Percentiles rank a stretch among this genome's conserved stretches.
Conservation (phyloP, 2,113 vertebrate species). For the Macroglossus sobrinus region DNA sequence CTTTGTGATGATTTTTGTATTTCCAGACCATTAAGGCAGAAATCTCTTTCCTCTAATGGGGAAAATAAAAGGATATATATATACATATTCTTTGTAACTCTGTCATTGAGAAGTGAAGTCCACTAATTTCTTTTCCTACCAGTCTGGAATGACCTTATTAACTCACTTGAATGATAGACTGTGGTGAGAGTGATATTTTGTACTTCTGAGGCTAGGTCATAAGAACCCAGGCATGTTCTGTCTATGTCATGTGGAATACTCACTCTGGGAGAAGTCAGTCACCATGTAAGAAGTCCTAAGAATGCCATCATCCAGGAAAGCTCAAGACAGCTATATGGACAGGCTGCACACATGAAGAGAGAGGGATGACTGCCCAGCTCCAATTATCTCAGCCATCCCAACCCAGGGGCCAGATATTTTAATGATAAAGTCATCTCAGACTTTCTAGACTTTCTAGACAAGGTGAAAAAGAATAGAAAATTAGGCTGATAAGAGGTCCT, state of each 20-base stretch:
- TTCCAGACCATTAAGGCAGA: background rate
- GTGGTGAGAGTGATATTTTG: background rate
- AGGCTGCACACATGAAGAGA: background rate
- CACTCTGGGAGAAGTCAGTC: background rate
- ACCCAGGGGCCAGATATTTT: background rate
- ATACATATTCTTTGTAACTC: background rate
- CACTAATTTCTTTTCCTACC: background rate
- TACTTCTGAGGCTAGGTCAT: background rate
- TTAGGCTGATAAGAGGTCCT: background rate
- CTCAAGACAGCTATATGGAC: no score
- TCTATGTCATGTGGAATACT: background rate
- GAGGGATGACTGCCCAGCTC: rapidly evolving
- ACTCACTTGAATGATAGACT: background rate
- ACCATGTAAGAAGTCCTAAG: background rate
- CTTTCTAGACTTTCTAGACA: background rate
- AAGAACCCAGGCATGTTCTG: background rate
- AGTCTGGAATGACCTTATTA: background rate
- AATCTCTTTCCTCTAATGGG: background rate
- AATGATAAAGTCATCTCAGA: background rate
- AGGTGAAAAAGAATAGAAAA: background rate
- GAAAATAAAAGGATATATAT: background rate
- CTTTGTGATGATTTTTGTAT: background rate
- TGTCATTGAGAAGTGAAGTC: background rate
- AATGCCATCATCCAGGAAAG: background rate
- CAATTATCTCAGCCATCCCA: background rate